Evolutionary conservation across 2,888 invertebrate genomes (phyloP), one percentile per base, ranked within the genome.

Genomic region (Acleris literana): DNA sequence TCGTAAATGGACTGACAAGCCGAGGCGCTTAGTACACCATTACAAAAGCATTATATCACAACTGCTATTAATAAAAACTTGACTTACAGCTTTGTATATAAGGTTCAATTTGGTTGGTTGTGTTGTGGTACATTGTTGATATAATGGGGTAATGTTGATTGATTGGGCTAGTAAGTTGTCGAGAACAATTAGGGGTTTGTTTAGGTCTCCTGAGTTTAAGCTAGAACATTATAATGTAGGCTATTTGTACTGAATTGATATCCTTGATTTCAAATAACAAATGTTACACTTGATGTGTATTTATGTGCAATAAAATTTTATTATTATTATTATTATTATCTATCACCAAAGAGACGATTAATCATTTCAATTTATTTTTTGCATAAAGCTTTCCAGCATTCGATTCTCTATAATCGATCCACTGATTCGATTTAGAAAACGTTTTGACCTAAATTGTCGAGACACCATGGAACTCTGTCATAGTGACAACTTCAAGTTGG

Each of bases 111-210:
- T 57, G 49, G 49, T 11, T 5, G n/a, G 20, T 11, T 2, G 9
- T 49, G 5, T 20, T 20, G n/a, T 22, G 17, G 25, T 3, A 22
- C 5, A 6, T 33, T 17, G 3, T 57, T 57, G 46, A 17, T 17
- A 7, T n/a, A 17, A n/a, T n/a, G 46, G 3, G 5, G 1, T n/a
- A 33, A 17, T 55, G 43, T 61, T 61, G 60, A 61, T 65, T 46
- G 65, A 65, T 65, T 61, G 46, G 44, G 17, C 51, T 61, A 39
- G 55, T 61, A 46, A 7, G 33, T 44, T 65, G 55, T 65, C 65
- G 33, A 18, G 20, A 61, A 56, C 60, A 65, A 65, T 65, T 65
- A 65, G 65, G 49, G 44, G 55, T 29, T 59, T 54, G 39, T 25
- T 61, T 29, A 22, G 29, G 18, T 55, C 2, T 9, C 4, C 13